Evolutionary conservation across 2,888 invertebrate species (phyloP), one percentile per base, ranked within the genome.

Genomic region (Conus canariensis): DNA sequence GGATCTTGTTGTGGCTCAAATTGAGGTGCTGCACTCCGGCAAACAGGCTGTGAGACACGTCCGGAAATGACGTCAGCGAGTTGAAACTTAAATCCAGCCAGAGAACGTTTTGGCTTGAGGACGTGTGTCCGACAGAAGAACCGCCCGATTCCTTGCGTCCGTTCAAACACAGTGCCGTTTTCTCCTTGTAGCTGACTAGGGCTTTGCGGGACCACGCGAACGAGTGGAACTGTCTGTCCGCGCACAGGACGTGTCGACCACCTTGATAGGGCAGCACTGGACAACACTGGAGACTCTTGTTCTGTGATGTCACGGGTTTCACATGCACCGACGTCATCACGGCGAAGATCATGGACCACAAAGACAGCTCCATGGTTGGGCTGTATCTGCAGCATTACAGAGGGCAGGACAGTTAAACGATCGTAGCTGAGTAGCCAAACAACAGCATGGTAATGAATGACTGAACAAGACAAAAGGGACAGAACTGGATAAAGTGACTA

Each of bases 1-100:
- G 25, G 25, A 85, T 60, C 60, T 14, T 7, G 85, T 85, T 85
- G 59, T 85, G 85, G 85, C 85, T 85, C n/a, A 85, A 25, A 60
- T 85, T 85, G 25, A 85, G 85, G 85, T 85, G 60, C 0, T 60
- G 25, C 85, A 85, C 25, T 4, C 14, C 6, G 59, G 58, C 7
- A 12, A 85, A 60, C 10, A 16, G 5, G 5, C 10, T 16, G 85
- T 85, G 85, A 14, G 60, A 60, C 12, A 85, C 14, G 12, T 85
- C 85, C 14, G 85, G 85, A 12, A 60, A 85, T 0, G 60, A 22
- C 59, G 60, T 14, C 25, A 85, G 85, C 4, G 12, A 25, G 60
- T 85, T 85, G 59, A 12, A 5, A 25, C 85, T 85, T 19, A 86
- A 5, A 25, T 86, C 86, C 16, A 64, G 45, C 64, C 16, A 59